Percentiles rank a stretch among this genome's conserved stretches.
Evolutionary conservation across 1,140 invertebrate species (phyloP).

Genomic region (Trypoxylus dichotomus): DNA sequence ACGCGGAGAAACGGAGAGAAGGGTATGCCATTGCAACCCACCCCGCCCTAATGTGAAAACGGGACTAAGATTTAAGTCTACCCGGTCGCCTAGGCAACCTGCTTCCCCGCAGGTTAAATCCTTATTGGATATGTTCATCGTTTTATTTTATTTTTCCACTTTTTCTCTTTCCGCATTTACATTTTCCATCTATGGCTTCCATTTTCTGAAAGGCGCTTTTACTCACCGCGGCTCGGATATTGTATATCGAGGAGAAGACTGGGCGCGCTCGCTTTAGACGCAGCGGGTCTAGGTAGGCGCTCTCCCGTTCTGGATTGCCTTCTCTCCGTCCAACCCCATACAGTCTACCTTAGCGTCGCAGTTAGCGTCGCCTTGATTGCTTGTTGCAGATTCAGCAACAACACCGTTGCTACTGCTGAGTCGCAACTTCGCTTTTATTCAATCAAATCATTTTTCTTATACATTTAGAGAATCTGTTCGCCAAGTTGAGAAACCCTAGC

Average conservation of each 20-base stretch:
- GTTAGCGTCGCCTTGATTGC: slow-evolving; percentile 31
- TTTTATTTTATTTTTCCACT: slow-evolving; percentile 51
- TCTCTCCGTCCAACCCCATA: neutral
- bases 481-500: neutral
- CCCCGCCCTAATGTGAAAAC: slow-evolving; percentile 43
- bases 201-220: slow-evolving; percentile 44
- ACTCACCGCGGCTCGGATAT: slow-evolving; percentile 23
- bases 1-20: neutral
- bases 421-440: slow-evolving; percentile 30
- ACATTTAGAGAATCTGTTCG: neutral
- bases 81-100: slow-evolving; percentile 47
- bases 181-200: slow-evolving; percentile 47
- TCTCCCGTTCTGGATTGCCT: neutral
- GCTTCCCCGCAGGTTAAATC: slow-evolving; percentile 51
- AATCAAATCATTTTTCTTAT: slow-evolving; percentile 33
- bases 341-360: neutral
- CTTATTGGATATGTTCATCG: slow-evolving; percentile 53
- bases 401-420: slow-evolving; percentile 4
- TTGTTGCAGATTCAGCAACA: slow-evolving; percentile 32
- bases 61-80: slow-evolving; percentile 40
- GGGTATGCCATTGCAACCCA: neutral
- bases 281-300: neutral
- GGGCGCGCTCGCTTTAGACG: neutral
- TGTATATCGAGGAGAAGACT: slow-evolving; percentile 28
- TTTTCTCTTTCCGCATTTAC: slow-evolving; percentile 46